Base-by-base conservation (phyloP, 2,888 invertebrate genomes). In the Hydriomena furcata region DNA sequence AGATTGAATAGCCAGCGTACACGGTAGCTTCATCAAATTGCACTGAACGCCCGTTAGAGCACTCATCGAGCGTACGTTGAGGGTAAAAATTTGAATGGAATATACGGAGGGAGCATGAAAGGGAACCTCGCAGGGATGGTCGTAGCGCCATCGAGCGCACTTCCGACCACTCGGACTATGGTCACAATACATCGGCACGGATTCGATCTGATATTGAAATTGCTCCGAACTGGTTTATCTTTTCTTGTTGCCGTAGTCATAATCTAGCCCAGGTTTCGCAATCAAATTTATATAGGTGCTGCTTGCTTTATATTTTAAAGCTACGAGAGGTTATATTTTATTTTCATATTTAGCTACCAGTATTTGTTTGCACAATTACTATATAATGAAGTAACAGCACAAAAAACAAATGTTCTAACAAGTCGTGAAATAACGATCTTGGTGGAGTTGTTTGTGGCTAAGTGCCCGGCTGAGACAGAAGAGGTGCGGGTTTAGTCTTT, bases 21-120 rank as follows among this genome's bases (percentile, higher is more conserved):
- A 79, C 71, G 73, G 75, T 79, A 76, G 87, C 84, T 85, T 84
- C 86, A 86, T 86, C 86, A 85, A 90, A 89, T 89, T 86, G 87
- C 85, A 84, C 68, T 84, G 82, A 88, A 84, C 80, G 83, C 79
- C 76, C 82, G 84, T 79, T 82, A 82, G 84, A 83, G 84, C 80
- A 82, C 88, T 87, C 83, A 74, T 84, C 74, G 82, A 80, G 74
- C 81, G 78, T 78, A 69, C 70, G 74, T 67, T 71, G 76, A 77
- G 89, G 87, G 85, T 82, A 89, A 90, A 90, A 90, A 89, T 89
- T 86, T 89, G 87, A 89, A 90, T 90, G 79, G 85, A 78, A 81
- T 81, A 80, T 78, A 75, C 73, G 79, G 77, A 65, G 68, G 63
- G 62, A 57, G 60, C 46, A 70, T 76, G 68, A 72, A 73, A 69